These are phyloP conservation scores for Microdon myrmicae DNA, from an alignment of 2,888 invertebrate genomes.

Conservation along the genomic window DNA sequence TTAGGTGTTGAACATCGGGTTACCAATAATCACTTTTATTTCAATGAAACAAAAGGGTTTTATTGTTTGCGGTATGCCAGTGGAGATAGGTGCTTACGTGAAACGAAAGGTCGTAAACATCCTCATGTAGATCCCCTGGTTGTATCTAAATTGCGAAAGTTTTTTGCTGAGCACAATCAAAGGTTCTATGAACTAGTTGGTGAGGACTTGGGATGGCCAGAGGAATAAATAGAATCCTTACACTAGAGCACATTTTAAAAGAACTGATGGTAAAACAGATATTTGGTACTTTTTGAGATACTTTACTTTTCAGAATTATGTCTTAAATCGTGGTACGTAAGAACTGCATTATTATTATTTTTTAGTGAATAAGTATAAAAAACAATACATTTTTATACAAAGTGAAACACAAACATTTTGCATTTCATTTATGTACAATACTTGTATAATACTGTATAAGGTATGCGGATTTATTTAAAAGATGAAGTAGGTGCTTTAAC, in stretches of 20 bases:
- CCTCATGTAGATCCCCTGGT: conserved; percentile 84
- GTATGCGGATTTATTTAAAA: too few relatives aligned
- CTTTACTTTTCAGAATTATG: conserved; percentile 5
- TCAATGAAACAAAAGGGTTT: conserved; percentile 96
- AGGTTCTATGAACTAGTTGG: conserved; percentile 93
- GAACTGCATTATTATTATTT: too few relatives aligned
- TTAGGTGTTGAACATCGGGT: conserved; percentile 70
- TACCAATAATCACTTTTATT: conserved; percentile 90
- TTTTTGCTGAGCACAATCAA: conserved; percentile 91
- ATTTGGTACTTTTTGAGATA: conserved; percentile 18
- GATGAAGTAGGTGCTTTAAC: too few relatives aligned
- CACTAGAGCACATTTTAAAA: conserved; percentile 34
- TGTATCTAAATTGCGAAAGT: conserved; percentile 81
- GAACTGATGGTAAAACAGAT: conserved; percentile 41
- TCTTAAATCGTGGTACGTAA: conserved; percentile 8
- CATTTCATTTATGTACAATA: too few relatives aligned
- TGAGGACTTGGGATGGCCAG: conserved; percentile 93
- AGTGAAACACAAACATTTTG: background rate
- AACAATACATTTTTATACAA: background rate
- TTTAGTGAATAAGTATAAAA: conserved; percentile 2
- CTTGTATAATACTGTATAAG: background rate
- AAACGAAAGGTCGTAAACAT: conserved; percentile 85
- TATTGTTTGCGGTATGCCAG: conserved; percentile 90
- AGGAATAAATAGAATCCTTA: conserved; percentile 71
- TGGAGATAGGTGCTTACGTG: conserved; percentile 83